phyloP scores from a whole-genome alignment of 2,797 vertebrate genomes.

The Sebastes miniatus region DNA sequence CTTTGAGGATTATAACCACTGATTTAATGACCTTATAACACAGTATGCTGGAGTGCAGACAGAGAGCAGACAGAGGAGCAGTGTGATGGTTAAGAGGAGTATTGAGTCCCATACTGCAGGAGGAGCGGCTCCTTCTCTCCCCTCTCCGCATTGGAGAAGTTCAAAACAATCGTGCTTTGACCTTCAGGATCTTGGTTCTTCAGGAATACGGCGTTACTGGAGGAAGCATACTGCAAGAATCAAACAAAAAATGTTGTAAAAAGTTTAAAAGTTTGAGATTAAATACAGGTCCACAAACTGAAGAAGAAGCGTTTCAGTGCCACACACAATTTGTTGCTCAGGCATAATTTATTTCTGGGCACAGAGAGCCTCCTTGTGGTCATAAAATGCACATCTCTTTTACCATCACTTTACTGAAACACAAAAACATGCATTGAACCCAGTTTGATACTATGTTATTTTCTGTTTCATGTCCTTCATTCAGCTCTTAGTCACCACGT shows the following conservation, averaged over 20 bases:
- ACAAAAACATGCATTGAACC: background rate
- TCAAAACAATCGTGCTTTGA: constrained; percentile 40
- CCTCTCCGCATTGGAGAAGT: constrained; percentile 15
- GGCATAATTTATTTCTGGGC: background rate
- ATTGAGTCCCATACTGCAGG: constrained; percentile 31
- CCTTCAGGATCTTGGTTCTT: constrained; percentile 40
- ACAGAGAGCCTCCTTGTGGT: constrained; percentile 59
- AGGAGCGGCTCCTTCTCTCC: constrained; percentile 65
- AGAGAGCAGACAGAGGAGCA: background rate
- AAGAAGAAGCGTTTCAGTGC: background rate
- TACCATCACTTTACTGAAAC: background rate
- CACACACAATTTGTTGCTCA: background rate
- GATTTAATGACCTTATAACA: background rate
- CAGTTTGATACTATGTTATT: background rate
- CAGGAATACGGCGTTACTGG: constrained; percentile 61
- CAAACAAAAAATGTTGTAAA: background rate
- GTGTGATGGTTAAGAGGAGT: constrained; percentile 13
- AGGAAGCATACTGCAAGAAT: constrained; percentile 48
- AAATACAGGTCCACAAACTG: background rate
- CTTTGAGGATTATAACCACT: no score
- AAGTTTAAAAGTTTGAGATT: background rate
- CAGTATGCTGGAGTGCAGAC: background rate
- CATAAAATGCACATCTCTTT: background rate
- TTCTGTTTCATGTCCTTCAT: background rate
- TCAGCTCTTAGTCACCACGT: background rate